Conservation (phyloP, 2,797 vertebrate genomes). For the Phoxinus dragarum region DNA sequence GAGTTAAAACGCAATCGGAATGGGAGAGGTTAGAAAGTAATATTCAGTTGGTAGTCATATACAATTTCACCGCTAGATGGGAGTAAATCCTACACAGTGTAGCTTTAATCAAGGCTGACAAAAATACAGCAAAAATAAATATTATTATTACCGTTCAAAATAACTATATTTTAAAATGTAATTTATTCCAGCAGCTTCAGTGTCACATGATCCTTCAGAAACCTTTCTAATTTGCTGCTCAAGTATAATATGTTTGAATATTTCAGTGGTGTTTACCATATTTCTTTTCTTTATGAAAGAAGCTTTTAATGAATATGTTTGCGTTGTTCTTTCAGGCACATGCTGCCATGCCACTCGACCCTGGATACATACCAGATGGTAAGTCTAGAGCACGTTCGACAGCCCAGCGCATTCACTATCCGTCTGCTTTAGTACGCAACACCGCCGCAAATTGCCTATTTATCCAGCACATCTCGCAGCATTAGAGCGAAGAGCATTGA, state of each 20-base stretch:
- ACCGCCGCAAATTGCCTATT: constrained; percentile 4
- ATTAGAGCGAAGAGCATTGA: constrained; percentile 10
- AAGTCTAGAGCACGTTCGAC: constrained; percentile 44
- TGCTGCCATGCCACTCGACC: constrained; percentile 70
- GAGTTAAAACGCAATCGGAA: too few species aligned
- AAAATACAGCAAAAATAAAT: neutral
- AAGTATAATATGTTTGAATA: neutral
- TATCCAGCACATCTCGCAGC: constrained; percentile 5
- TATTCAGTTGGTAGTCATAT: too few species aligned
- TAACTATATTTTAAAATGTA: neutral
- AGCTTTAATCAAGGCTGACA: neutral
- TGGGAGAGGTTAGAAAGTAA: too few species aligned
- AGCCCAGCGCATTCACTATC: constrained; percentile 5
- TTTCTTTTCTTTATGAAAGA: neutral
- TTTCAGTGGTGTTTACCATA: neutral
- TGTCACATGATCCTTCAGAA: neutral
- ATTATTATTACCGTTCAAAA: neutral
- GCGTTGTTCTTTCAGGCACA: constrained; percentile 67
- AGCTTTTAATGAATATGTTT: neutral
- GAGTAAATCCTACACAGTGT: too few species aligned
- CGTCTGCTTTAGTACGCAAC: constrained; percentile 7
- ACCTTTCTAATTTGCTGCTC: neutral
- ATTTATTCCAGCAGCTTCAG: neutral
- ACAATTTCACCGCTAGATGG: too few species aligned
- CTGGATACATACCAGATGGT: constrained; percentile 75